phyloP scores from a whole-genome alignment of 2,888 invertebrate species.

The Meandrusa payeni region DNA sequence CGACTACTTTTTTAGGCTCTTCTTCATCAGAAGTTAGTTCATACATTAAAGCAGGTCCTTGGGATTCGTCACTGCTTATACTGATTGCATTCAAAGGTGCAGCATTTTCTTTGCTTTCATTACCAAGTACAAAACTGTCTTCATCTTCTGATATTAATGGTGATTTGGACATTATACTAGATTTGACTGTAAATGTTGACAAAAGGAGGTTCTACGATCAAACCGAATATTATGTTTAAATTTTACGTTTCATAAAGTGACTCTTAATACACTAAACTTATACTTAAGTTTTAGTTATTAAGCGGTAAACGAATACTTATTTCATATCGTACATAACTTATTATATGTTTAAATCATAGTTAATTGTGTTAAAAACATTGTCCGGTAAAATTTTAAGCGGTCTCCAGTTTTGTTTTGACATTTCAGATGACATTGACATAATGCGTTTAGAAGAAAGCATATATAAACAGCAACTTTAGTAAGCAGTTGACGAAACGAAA shows the following conservation, averaged over 20 bases:
- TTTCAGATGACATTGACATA: conserved; percentile 11
- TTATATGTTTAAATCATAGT: neutral
- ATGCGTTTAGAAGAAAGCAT: neutral
- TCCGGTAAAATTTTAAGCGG: neutral
- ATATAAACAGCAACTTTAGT: too few relatives aligned
- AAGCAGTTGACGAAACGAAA: too few relatives aligned
- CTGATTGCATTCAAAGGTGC: conserved; percentile 26
- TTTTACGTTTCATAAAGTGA: too few relatives aligned
- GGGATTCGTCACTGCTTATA: conserved; percentile 32
- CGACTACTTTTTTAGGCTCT: conserved; percentile 29
- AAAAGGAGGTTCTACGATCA: too few relatives aligned
- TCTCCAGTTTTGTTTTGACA: conserved; percentile 18
- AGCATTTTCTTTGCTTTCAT: conserved; percentile 19
- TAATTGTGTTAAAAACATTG: neutral
- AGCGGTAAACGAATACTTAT: too few relatives aligned
- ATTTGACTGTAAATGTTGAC: too few relatives aligned
- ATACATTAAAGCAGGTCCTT: conserved; percentile 18
- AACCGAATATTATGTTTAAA: too few relatives aligned
- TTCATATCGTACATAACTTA: too few relatives aligned
- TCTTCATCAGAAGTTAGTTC: conserved; percentile 38
- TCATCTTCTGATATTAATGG: conserved; percentile 59
- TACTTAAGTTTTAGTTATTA: too few relatives aligned
- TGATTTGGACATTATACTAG: too few relatives aligned
- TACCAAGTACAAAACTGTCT: conserved; percentile 40
- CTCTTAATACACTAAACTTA: too few relatives aligned